Conservation (phyloP, 2,888 invertebrate species). For the Atrina japonica region DNA sequence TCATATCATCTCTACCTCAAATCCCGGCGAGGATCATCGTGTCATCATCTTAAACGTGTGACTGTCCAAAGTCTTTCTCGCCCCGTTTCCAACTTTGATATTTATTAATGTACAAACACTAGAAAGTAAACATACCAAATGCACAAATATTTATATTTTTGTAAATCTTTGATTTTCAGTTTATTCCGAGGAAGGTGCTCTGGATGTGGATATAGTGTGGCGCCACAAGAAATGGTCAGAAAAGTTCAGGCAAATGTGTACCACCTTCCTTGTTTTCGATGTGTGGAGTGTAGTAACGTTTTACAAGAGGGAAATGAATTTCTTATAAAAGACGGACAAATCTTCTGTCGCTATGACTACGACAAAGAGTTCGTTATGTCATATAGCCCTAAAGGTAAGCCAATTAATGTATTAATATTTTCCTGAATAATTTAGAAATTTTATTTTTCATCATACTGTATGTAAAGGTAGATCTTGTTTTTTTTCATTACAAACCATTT, state of each 20-base stretch:
- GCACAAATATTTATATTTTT: neutral
- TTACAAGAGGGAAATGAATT: constrained; percentile 98
- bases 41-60: too few species aligned
- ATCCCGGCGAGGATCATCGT: too few species aligned
- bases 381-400: constrained; percentile 80
- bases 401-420: too few species aligned
- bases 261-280: constrained; percentile 97
- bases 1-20: too few species aligned
- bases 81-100: too few species aligned
- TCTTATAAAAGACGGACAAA: constrained; percentile 93
- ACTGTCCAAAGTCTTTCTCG: too few species aligned
- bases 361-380: constrained; percentile 94
- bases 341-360: constrained; percentile 96
- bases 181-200: constrained; percentile 96
- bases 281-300: constrained; percentile 95
- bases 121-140: neutral
- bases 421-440: too few species aligned
- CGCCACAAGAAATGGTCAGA: constrained; percentile 94
- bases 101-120: too few species aligned
- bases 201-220: constrained; percentile 85
- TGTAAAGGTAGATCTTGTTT: too few species aligned
- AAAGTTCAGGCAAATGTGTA: constrained; percentile 92
- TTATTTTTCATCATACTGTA: too few species aligned
- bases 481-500: too few species aligned
- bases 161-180: constrained; percentile 83